phyloP scores from a whole-genome alignment of 2,797 vertebrate species.

The Mormyrus hasselquistii region DNA sequence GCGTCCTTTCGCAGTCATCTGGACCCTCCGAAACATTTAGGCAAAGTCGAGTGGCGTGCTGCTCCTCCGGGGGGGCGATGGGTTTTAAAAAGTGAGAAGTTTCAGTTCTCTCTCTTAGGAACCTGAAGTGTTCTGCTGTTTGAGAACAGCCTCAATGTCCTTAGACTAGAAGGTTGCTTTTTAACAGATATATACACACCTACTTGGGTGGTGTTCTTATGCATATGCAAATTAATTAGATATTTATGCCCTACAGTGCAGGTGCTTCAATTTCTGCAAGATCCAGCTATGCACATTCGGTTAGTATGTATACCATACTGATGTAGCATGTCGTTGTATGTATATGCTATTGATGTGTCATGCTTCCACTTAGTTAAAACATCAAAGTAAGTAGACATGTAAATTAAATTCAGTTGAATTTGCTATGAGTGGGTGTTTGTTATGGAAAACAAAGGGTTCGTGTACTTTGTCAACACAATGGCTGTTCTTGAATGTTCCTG shows the following conservation, averaged over 20 bases:
- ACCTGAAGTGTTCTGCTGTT: background rate
- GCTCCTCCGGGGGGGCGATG: background rate
- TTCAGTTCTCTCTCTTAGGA: background rate
- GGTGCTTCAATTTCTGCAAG: background rate
- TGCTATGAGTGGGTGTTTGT: background rate
- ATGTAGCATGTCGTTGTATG: background rate
- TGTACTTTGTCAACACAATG: background rate
- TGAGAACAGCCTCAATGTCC: background rate
- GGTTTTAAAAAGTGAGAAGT: background rate
- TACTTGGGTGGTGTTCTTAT: background rate
- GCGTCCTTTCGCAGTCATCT: background rate
- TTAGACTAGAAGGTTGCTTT: background rate
- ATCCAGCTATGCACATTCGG: background rate
- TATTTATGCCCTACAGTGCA: background rate
- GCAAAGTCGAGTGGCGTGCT: background rate
- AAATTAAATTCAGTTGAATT: background rate
- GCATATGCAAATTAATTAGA: background rate
- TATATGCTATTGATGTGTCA: background rate
- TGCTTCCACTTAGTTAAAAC: background rate
- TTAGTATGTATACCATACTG: background rate
- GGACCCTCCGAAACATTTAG: background rate
- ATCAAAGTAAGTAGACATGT: background rate
- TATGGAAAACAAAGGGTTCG: background rate
- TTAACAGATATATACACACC: background rate
- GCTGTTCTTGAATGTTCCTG: background rate